A percentile compares a stretch with the other conserved stretches of the same genome.
phyloP scores from a whole-genome alignment of 2,797 vertebrate genomes.

The Molothrus aeneus region DNA sequence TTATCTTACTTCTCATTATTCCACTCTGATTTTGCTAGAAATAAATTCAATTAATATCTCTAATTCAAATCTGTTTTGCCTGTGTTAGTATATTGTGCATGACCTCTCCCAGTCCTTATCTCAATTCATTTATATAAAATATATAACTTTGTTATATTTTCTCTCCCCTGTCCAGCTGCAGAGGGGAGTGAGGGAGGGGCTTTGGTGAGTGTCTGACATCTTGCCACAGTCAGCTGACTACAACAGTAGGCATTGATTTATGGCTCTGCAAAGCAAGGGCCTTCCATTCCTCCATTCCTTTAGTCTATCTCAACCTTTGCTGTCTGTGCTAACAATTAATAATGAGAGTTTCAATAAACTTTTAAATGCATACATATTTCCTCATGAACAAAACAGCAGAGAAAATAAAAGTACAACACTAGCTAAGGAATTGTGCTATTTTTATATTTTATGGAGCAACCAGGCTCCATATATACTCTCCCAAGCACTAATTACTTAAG shows the following conservation, averaged over 20 bases:
- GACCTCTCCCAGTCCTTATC: background rate
- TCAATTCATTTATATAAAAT: background rate
- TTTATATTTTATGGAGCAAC: background rate
- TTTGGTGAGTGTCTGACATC: background rate
- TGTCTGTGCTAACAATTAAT: background rate
- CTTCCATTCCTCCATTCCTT: background rate
- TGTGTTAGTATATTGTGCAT: background rate
- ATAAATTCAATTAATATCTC: background rate
- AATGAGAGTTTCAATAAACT: background rate
- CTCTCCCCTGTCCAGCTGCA: background rate
- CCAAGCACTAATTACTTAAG: background rate
- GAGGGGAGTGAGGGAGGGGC: background rate
- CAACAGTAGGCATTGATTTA: background rate
- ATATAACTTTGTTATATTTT: background rate
- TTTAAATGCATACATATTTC: background rate
- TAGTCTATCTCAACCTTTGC: background rate
- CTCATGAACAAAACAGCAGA: background rate
- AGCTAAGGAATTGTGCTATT: background rate
- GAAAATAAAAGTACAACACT: background rate
- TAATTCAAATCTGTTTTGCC: background rate
- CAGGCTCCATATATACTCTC: background rate
- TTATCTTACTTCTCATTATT: background rate
- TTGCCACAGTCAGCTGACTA: background rate
- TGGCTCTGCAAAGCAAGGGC: background rate
- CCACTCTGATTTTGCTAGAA: background rate